Percentiles rank a stretch among this genome's conserved stretches.
These are phyloP conservation scores for Anthoptus insignis DNA, from an alignment of 2,888 invertebrate genomes.

Conservation along the genomic window DNA sequence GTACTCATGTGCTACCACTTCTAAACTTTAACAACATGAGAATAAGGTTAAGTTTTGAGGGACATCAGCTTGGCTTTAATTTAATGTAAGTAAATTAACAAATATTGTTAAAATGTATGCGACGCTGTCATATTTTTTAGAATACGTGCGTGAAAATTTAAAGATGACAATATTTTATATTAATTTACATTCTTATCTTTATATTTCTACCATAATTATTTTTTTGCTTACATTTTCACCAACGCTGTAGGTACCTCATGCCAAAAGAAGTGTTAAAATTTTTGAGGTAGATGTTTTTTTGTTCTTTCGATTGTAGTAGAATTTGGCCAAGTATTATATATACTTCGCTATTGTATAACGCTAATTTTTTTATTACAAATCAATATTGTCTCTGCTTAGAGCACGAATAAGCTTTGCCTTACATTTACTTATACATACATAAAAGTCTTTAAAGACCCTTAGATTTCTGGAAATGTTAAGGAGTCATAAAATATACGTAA, in stretches of 20 bases:
- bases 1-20: neutral
- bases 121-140: neutral
- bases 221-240: neutral
- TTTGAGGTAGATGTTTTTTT: constrained; percentile 56
- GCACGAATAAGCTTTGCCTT: constrained; percentile 39
- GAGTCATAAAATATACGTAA: constrained; percentile 26
- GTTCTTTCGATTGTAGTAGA: constrained; percentile 21
- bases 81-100: neutral
- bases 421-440: constrained; percentile 31
- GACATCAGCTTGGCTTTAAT: neutral
- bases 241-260: constrained; percentile 6
- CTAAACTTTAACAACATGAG: neutral
- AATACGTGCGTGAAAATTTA: neutral
- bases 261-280: constrained; percentile 42
- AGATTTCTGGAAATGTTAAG: constrained; percentile 36
- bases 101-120: neutral
- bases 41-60: neutral
- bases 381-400: constrained; percentile 40
- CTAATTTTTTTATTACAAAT: constrained; percentile 28
- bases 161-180: neutral
- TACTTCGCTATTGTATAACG: constrained; percentile 20
- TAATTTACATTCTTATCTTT: neutral
- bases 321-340: constrained; percentile 41
- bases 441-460: constrained; percentile 36
- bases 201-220: neutral